A percentile compares a stretch with the other conserved stretches of the same genome.
phyloP scores from a whole-genome alignment of 2,797 vertebrate genomes.

The Periparus ater region DNA sequence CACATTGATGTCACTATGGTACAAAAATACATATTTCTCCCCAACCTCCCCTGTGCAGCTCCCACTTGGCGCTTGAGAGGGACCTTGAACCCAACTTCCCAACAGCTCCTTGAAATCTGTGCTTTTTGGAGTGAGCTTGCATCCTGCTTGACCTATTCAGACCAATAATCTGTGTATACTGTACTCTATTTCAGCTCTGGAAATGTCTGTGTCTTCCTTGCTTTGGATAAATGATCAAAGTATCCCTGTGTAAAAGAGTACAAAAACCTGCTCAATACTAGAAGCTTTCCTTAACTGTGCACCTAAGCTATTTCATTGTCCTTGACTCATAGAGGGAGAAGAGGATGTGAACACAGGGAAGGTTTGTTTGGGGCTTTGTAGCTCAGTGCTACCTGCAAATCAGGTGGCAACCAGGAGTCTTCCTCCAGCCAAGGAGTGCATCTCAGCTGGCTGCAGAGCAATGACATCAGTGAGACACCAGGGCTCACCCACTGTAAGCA shows the following conservation, averaged over 20 bases:
- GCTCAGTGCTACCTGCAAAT: neutral
- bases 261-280: neutral
- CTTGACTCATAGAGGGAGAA: neutral
- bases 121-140: neutral
- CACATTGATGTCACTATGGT: neutral
- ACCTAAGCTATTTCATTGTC: neutral
- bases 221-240: neutral
- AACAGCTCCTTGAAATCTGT: neutral
- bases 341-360: accelerated
- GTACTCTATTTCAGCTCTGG: neutral
- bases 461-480: neutral
- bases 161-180: neutral
- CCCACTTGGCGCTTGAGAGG: neutral
- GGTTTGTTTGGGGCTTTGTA: neutral
- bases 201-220: neutral
- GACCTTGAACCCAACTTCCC: neutral
- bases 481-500: neutral
- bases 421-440: neutral
- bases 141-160: neutral
- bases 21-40: neutral
- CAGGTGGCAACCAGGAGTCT: neutral
- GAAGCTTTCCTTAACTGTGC: neutral
- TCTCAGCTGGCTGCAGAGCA: neutral
- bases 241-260: neutral
- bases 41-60: accelerated